Base-by-base conservation (phyloP, 2,113 vertebrate species). In the Engystomops pustulosus region DNA sequence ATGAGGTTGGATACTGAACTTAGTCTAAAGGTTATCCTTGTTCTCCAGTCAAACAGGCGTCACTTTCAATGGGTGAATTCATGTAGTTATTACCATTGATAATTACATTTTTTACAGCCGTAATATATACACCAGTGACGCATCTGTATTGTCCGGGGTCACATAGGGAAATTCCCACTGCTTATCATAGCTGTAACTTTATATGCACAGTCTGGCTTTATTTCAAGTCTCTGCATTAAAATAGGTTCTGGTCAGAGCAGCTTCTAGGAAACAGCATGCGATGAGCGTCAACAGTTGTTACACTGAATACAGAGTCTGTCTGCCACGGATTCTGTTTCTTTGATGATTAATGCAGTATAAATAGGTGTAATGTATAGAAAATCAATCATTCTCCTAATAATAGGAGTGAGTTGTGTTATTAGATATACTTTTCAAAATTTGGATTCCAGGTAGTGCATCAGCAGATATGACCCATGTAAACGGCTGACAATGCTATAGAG, bases 151-250 rank as follows among this genome's bases (percentile, higher is more conserved):
- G 17, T 67, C 30, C 27, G 7, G 30, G 32, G 12, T 20, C 62
- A 34, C 62, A 36, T 8, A 34, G 30, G 30, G 62, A 67, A 67
- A 67, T 67, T 67, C 62, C 62, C 17, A 20, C 6, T 20, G 30
- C 62, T 36, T 36, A 67, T 67, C 17, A 34, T 67, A 36, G 30
- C 17, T 34, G 62, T 67, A 67, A 67, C 62, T 36, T 9, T 20
- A 67, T 67, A 36, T 67, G 20, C 62, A 67, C 32, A 36, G 62
- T 67, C 30, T 67, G 62, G 32, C 62, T 67, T 67, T 67, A 67
- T 67, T 67, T 36, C 62, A 67, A 25, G 30, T 67, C 62, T 36
- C 62, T 67, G 32, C 27, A 62, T 27, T 65, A 67, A 67, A 25
- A 20, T 67, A 34, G 30, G 62, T 67, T 65, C 60, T 65, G 6